phyloP scores from a whole-genome alignment of 2,797 vertebrate genomes.

The Coilia nasus region DNA sequence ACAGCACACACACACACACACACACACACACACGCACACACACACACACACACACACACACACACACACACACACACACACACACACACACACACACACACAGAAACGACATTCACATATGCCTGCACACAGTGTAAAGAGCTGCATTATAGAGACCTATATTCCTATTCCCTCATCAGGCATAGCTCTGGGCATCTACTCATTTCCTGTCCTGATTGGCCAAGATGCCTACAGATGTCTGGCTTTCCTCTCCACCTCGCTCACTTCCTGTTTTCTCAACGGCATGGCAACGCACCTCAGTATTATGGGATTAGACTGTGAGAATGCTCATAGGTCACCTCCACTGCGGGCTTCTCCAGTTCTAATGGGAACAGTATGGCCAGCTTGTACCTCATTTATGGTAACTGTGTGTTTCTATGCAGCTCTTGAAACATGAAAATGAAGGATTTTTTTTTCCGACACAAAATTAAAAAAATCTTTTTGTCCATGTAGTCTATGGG shows the following conservation, averaged over 20 bases:
- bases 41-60: background rate
- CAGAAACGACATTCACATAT: constrained; percentile 33
- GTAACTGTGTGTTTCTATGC: background rate
- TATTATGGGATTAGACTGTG: constrained; percentile 62
- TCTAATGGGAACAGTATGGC: constrained; percentile 4
- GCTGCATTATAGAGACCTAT: constrained; percentile 74
- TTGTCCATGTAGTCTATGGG: background rate
- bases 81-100: constrained; percentile 65
- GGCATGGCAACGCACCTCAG: constrained; percentile 74
- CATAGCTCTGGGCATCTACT: constrained; percentile 81
- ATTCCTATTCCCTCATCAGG: constrained; percentile 70
- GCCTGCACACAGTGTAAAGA: constrained; percentile 76
- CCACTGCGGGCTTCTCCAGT: constrained; percentile 25
- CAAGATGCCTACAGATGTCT: constrained; percentile 78
- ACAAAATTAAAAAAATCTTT: background rate
- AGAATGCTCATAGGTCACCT: constrained; percentile 46
- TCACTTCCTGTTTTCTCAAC: constrained; percentile 75
- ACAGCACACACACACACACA: background rate
- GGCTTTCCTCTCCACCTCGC: constrained; percentile 62
- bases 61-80: constrained; percentile 36
- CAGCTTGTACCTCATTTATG: background rate
- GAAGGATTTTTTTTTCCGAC: background rate
- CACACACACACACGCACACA: background rate
- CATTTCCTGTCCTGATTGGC: constrained; percentile 83
- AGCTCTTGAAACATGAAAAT: background rate